These are phyloP conservation scores for Epizoanthus stellaris DNA, from an alignment of 92 coral and sea anemone genomes.

Conservation along the genomic window DNA sequence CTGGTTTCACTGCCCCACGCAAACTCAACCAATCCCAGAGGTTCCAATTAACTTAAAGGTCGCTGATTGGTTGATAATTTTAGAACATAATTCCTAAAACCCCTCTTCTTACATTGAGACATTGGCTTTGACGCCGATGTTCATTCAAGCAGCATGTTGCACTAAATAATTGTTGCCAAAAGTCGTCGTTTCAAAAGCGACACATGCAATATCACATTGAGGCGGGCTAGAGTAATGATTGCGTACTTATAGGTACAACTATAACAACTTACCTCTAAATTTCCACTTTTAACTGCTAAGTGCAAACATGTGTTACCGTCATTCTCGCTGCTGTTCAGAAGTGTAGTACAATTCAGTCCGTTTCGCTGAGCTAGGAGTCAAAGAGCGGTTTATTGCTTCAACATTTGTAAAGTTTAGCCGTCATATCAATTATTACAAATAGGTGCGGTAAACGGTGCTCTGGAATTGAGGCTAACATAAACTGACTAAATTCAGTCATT, in stretches of 20 bases:
- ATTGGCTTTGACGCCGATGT: too few species aligned
- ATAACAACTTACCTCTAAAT: conserved; percentile 50
- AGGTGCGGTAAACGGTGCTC: not conserved
- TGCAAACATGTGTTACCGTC: conserved; percentile 78
- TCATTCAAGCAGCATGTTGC: too few species aligned
- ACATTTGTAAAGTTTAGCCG: not conserved
- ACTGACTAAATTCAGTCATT: too few species aligned
- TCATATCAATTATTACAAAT: not conserved
- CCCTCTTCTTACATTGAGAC: too few species aligned
- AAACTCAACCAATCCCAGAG: too few species aligned
- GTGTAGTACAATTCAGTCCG: conserved; percentile 47
- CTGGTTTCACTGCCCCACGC: too few species aligned
- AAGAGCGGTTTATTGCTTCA: not conserved
- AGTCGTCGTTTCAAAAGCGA: too few species aligned
- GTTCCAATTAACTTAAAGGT: too few species aligned
- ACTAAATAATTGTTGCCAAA: too few species aligned
- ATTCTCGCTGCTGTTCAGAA: conserved; percentile 75
- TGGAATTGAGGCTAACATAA: too few species aligned
- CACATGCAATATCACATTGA: not conserved
- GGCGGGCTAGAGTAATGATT: not conserved
- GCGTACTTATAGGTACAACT: not conserved
- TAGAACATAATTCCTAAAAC: too few species aligned
- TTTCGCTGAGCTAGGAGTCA: conserved; percentile 53
- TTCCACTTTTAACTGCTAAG: conserved; percentile 75
- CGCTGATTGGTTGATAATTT: too few species aligned